These are phyloP conservation scores for Camelus bactrianus DNA, from an alignment of 2,113 vertebrate species.

Conservation along the genomic window DNA sequence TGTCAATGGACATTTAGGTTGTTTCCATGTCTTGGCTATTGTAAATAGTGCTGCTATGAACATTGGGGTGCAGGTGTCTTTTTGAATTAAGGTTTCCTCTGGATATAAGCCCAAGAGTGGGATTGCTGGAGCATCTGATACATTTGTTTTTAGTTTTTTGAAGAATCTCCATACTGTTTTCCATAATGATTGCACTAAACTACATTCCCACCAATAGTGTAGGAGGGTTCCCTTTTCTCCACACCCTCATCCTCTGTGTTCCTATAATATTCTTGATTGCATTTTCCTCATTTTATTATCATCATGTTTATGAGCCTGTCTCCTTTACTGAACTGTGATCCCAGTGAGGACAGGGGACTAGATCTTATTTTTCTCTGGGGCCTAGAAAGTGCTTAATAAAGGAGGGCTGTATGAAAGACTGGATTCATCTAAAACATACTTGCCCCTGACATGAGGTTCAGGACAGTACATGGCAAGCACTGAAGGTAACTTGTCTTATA, in stretches of 20 bases:
- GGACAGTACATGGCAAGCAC: not conserved
- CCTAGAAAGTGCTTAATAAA: not conserved
- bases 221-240: no score
- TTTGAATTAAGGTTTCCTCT: no score
- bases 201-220: no score
- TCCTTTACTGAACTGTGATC: not conserved
- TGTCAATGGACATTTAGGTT: no score
- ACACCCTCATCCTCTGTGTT: not conserved
- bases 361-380: not conserved
- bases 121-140: no score
- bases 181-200: no score
- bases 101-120: no score
- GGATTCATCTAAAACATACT: not conserved
- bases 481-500: not conserved
- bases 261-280: not conserved
- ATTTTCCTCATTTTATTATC: constrained; percentile 22
- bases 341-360: not conserved
- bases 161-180: no score
- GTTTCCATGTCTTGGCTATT: no score
- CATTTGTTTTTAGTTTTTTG: no score
- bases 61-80: no score
- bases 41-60: no score
- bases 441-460: not conserved
- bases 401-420: not conserved
- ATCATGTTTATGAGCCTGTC: not conserved